Conservation (phyloP, 2,888 invertebrate genomes). For the Cataglyphis rosenhaueri region DNA sequence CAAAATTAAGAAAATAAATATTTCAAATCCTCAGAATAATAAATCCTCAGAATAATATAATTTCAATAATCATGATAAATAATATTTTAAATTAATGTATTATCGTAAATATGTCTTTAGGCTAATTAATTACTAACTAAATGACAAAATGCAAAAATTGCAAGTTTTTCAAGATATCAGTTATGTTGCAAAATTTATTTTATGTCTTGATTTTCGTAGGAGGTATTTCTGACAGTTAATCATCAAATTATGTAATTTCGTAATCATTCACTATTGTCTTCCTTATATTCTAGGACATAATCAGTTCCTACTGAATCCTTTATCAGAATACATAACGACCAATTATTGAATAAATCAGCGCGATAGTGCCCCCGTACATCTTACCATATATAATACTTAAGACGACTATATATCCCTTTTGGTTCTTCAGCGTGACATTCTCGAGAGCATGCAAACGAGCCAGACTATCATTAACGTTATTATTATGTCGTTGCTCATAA, state of each 20-base stretch:
- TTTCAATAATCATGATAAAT: neutral
- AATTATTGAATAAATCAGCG: slow-evolving; percentile 26
- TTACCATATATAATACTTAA: slow-evolving; percentile 12
- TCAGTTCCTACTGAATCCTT: neutral
- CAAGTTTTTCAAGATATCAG: neutral
- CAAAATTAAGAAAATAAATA: neutral
- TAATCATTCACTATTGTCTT: neutral
- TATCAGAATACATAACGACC: neutral
- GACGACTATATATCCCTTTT: slow-evolving; percentile 51
- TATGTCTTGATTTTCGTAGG: neutral
- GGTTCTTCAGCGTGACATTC: slow-evolving; percentile 54
- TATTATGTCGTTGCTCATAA: slow-evolving; percentile 53
- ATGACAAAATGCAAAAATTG: neutral
- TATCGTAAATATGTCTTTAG: neutral
- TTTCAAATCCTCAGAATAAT: neutral
- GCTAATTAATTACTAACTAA: slow-evolving; percentile 2
- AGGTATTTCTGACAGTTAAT: neutral
- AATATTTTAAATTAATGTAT: neutral
- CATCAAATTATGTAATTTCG: neutral
- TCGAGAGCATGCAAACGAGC: slow-evolving; percentile 54
- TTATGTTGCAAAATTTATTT: neutral
- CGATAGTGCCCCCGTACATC: neutral
- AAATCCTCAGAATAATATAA: neutral
- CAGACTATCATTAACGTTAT: slow-evolving; percentile 43
- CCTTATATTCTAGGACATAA: neutral